Evolutionary conservation across 1,140 invertebrate species (phyloP), one percentile per base, ranked within the genome.

Genomic region (Theocolax elegans): DNA sequence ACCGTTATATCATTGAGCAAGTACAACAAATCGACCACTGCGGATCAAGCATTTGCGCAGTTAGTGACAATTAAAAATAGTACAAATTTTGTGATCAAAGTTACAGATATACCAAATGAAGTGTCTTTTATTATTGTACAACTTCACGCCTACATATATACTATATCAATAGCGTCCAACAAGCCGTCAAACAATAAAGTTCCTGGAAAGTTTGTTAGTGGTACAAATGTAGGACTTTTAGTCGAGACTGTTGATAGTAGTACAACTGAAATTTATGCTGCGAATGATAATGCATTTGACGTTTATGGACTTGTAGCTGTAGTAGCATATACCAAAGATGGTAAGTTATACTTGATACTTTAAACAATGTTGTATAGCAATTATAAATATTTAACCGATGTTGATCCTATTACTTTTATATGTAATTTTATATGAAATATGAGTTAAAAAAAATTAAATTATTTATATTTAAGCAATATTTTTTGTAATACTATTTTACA

Each of bases 141-240:
- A 89, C 87, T 88, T 15, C 92, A 94, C 76, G 86, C 87, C 48
- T 88, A 90, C 71, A 67, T 87, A 15, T 77, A 88, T 62, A 89
- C 90, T 83, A 76, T 93, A 1, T 88, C 89, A 12, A 72, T 93
- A 35, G 89, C 88, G 31, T 89, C 90, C 67, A 85, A 83, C 68
- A 76, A 78, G 40, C 77, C 38, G 73, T 71, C 3, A 75, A 60
- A 35, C 69, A 46, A 81, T 83, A 48, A 72, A 70, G 44, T 81
- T 75, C 71, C 81, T 86, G 49, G 85, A 77, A 74, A 70, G 17
- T 54, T 62, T 19, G 29, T 82, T 17, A 70, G 35, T 54, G 91
- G 91, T 8, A 88, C 87, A 7, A 92, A 93, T 82, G 75, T 93
- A 38, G 92, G 91, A 13, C 76, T 93, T 42, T 83, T 89, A 48